Conservation (phyloP, 2,888 invertebrate genomes). For the Drosophila koepferae region DNA sequence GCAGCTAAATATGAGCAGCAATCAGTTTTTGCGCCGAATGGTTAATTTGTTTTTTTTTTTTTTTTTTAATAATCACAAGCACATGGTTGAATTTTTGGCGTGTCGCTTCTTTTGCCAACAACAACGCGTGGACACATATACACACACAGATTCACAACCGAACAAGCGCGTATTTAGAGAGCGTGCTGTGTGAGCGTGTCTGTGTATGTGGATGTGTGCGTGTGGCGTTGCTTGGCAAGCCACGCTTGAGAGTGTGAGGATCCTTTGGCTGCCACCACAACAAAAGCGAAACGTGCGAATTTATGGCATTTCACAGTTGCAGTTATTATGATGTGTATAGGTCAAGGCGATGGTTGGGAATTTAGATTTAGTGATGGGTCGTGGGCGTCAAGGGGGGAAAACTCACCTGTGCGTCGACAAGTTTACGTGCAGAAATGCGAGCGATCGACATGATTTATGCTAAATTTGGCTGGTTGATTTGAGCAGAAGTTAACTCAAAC, state of each 20-base stretch:
- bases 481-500: constrained; percentile 36
- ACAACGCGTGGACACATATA: constrained; percentile 26
- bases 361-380: not conserved
- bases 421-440: constrained; percentile 88
- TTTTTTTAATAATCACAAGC: constrained; percentile 66
- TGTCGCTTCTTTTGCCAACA: constrained; percentile 63
- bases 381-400: constrained; percentile 2
- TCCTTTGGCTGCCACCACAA: constrained; percentile 35
- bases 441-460: constrained; percentile 87
- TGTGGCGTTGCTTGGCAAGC: constrained; percentile 41
- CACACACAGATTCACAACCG: constrained; percentile 12
- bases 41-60: constrained; percentile 26
- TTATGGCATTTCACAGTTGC: constrained; percentile 17
- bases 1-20: not conserved
- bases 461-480: constrained; percentile 45
- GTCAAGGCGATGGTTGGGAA: not conserved
- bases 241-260: constrained; percentile 41
- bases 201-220: constrained; percentile 12
- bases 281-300: constrained; percentile 12
- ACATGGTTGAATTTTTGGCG: constrained; percentile 66
- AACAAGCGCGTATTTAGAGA: constrained; percentile 7
- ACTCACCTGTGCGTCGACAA: constrained; percentile 88
- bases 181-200: constrained; percentile 8
- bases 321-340: constrained; percentile 13
- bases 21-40: constrained; percentile 35